phyloP scores from a whole-genome alignment of 2,888 invertebrate genomes.

The Pecten maximus region DNA sequence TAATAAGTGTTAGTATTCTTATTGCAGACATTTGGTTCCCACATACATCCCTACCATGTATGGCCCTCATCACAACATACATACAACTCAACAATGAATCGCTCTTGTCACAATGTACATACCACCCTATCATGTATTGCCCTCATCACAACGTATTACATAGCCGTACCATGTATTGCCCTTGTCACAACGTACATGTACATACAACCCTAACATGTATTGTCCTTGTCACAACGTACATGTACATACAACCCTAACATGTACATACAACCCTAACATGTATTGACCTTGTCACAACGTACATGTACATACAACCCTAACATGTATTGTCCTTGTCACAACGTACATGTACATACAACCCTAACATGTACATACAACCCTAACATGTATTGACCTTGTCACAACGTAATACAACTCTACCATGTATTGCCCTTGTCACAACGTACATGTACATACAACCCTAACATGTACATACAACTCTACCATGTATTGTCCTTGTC shows the following conservation, averaged over 20 bases:
- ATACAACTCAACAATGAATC: background rate
- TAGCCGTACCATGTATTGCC: background rate
- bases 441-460: too few species aligned
- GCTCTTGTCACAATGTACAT: background rate
- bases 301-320: background rate
- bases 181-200: background rate
- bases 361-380: background rate
- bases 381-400: background rate
- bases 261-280: background rate
- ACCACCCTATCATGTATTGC: background rate
- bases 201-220: background rate
- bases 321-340: background rate
- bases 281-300: background rate
- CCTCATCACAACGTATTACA: background rate
- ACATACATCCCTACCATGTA: background rate
- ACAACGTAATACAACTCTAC: background rate
- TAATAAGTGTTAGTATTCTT: background rate
- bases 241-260: too few species aligned
- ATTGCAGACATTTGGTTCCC: background rate
- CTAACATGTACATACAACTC: background rate
- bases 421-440: background rate
- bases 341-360: too few species aligned
- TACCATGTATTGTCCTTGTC: background rate
- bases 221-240: background rate
- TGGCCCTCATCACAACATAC: background rate